Evolutionary conservation across 2,113 vertebrate genomes (phyloP).

Genomic region (Dunckerocampus dactyliophorus): DNA sequence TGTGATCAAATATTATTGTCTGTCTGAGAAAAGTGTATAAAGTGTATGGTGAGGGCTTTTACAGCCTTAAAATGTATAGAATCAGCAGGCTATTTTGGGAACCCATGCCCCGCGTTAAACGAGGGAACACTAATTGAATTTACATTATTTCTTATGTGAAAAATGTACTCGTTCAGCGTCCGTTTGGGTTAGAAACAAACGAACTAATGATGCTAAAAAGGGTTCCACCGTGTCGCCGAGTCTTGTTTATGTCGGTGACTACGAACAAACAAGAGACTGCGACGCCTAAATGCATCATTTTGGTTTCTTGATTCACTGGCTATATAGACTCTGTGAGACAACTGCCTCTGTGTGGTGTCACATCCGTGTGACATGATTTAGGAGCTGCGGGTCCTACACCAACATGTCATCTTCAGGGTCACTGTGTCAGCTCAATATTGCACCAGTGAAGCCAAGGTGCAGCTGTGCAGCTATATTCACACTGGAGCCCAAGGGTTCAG

Average conservation of each 20-base stretch:
- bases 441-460: conserved; percentile 36
- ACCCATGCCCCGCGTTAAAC: too few relatives aligned
- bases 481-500: conserved; percentile 21
- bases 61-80: too few relatives aligned
- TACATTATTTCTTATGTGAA: too few relatives aligned
- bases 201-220: too few relatives aligned
- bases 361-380: conserved; percentile 45
- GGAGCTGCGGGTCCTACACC: conserved; percentile 40
- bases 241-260: conserved; percentile 29
- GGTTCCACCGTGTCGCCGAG: too few relatives aligned
- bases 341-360: conserved; percentile 25
- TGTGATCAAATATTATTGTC: too few relatives aligned
- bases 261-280: conserved; percentile 10
- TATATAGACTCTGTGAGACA: background rate
- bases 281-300: conserved; percentile 6
- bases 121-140: too few relatives aligned
- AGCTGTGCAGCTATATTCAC: conserved; percentile 35
- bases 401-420: conserved; percentile 59
- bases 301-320: background rate
- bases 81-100: too few relatives aligned
- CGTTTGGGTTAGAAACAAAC: too few relatives aligned
- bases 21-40: too few relatives aligned
- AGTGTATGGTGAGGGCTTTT: too few relatives aligned
- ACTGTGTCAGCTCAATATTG: conserved; percentile 59
- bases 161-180: too few relatives aligned